Conservation (phyloP, 2,113 vertebrate species). For the Stictonetta naevosa region DNA sequence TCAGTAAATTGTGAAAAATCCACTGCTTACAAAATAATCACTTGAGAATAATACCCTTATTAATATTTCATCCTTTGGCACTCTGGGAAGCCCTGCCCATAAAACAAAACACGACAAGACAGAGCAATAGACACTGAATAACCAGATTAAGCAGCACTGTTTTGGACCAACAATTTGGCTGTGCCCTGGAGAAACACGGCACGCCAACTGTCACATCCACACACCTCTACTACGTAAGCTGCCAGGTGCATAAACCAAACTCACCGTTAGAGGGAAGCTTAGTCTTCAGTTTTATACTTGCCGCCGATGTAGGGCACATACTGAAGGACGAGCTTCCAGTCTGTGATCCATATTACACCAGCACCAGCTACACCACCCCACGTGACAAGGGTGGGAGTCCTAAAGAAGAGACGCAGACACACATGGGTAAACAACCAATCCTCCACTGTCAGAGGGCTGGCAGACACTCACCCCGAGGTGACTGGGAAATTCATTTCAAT, state of each 20-base stretch:
- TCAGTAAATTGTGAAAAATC: not conserved
- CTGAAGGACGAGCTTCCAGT: slow-evolving; percentile 90
- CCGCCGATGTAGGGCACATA: slow-evolving; percentile 91
- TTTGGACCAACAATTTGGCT: accelerated
- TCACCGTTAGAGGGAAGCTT: slow-evolving; percentile 45
- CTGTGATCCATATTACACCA: slow-evolving; percentile 87
- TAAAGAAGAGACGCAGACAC: slow-evolving; percentile 35
- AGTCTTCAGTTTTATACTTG: slow-evolving; percentile 88
- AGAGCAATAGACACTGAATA: accelerated
- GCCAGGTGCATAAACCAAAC: not conserved
- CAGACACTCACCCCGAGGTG: accelerated
- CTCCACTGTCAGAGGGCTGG: not conserved
- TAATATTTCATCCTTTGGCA: not conserved
- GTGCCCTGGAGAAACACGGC: not conserved
- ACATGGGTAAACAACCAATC: not conserved
- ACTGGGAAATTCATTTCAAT: not conserved
- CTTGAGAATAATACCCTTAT: not conserved
- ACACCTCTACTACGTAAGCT: not conserved
- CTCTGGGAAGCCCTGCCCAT: not conserved
- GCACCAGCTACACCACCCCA: slow-evolving; percentile 84
- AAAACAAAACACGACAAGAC: not conserved
- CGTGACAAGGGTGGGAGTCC: slow-evolving; percentile 82
- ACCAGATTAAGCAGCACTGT: not conserved
- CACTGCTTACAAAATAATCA: not conserved
- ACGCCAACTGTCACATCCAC: not conserved